Evolutionary conservation across 2,113 vertebrate species (phyloP).

Genomic region (Pomatostomus ruficeps): DNA sequence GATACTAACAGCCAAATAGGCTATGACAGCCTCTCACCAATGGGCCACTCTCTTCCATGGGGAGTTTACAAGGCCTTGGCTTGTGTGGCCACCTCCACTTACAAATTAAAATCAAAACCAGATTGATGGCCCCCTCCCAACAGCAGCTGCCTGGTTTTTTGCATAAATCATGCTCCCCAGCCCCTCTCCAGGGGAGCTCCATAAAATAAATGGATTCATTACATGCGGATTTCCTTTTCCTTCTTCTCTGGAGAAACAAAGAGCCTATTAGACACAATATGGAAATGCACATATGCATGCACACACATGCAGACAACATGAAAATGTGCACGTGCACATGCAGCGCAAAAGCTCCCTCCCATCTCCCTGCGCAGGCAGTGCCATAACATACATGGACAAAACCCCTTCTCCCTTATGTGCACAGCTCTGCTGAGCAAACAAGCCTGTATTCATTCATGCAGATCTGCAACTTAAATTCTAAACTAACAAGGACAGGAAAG

Average conservation of each 20-base stretch:
- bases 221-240: constrained; percentile 71
- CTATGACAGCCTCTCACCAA: constrained; percentile 66
- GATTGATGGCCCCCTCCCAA: constrained; percentile 50
- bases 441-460: neutral
- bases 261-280: constrained; percentile 64
- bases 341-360: neutral
- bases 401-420: neutral
- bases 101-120: constrained; percentile 67
- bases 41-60: constrained; percentile 42
- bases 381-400: constrained; percentile 18
- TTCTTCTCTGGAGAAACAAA: constrained; percentile 70
- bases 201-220: constrained; percentile 73
- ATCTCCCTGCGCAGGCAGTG: neutral
- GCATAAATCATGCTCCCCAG: constrained; percentile 59
- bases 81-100: constrained; percentile 66
- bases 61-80: constrained; percentile 58
- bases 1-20: constrained; percentile 36
- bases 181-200: constrained; percentile 64
- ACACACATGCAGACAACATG: constrained; percentile 37
- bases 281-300: constrained; percentile 46
- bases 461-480: neutral
- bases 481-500: constrained; percentile 1
- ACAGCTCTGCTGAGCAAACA: neutral
- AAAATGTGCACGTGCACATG: constrained; percentile 33
- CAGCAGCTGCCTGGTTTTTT: constrained; percentile 54